Percentiles rank a stretch among this genome's conserved stretches.
These are phyloP conservation scores for Sycophaga agraensis DNA, from an alignment of 1,140 invertebrate genomes.

Conservation along the genomic window DNA sequence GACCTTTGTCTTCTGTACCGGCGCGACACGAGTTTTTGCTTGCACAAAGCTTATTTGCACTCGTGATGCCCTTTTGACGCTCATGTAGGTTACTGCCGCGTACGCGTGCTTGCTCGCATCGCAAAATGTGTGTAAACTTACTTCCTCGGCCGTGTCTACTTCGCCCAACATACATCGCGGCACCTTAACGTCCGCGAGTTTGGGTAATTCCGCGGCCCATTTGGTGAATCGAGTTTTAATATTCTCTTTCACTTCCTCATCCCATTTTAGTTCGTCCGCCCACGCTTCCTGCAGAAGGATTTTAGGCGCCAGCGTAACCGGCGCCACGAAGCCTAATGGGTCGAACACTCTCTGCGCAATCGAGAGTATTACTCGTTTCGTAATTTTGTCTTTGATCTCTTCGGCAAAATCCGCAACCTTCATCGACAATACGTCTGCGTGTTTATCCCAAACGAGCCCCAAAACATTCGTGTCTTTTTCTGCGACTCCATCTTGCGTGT, in stretches of 20 bases:
- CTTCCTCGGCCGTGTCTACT: neutral
- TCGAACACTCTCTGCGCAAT: neutral
- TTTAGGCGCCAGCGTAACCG: neutral
- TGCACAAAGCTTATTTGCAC: slow-evolving; percentile 6
- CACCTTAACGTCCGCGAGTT: neutral
- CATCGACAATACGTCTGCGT: neutral
- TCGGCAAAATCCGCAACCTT: neutral
- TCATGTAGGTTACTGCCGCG: slow-evolving; percentile 8
- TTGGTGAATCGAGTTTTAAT: slow-evolving; percentile 17
- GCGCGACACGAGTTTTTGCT: slow-evolving; percentile 19
- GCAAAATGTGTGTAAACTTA: neutral
- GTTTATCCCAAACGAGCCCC: neutral
- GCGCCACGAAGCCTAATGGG: neutral
- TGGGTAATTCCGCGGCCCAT: slow-evolving; percentile 23
- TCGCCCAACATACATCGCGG: neutral
- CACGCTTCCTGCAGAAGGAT: neutral
- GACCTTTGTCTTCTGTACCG: too few species aligned
- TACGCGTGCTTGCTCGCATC: slow-evolving; percentile 19
- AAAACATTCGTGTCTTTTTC: neutral
- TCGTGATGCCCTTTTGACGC: neutral
- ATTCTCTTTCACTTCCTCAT: slow-evolving; percentile 14
- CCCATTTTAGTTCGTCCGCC: slow-evolving; percentile 29
- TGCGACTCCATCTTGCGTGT: neutral
- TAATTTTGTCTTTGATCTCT: neutral
- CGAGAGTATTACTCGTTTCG: neutral